Evolutionary conservation across 2,113 vertebrate species (phyloP).

Genomic region (Neolamprologus caudopunctatus): DNA sequence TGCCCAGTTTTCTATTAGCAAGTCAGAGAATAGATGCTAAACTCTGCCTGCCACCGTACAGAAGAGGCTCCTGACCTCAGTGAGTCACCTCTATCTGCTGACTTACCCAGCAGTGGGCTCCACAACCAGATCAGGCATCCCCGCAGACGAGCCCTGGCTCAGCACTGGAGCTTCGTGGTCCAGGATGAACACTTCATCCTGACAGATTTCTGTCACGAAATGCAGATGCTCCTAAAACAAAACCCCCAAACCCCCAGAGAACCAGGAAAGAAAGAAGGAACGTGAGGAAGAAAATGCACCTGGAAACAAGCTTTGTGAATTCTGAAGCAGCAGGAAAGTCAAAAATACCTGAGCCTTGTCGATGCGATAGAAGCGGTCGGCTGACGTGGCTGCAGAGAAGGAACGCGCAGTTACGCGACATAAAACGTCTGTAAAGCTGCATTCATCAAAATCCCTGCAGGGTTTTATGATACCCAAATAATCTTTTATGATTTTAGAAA

Average conservation of each 20-base stretch:
- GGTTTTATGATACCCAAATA: background rate
- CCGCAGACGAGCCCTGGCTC: slow-evolving; percentile 69
- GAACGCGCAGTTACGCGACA: background rate
- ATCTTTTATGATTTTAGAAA: background rate
- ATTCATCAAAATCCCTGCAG: background rate
- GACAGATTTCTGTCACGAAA: slow-evolving; percentile 97
- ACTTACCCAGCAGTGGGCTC: slow-evolving; percentile 77
- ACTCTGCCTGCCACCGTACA: background rate
- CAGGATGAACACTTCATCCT: slow-evolving; percentile 96
- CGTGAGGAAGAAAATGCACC: background rate
- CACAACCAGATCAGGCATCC: slow-evolving; percentile 94
- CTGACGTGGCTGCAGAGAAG: slow-evolving; percentile 82
- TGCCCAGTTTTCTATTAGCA: background rate
- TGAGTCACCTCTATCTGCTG: background rate
- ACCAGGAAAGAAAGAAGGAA: background rate
- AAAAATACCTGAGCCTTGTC: slow-evolving; percentile 84
- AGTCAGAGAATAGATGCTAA: background rate
- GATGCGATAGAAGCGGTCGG: slow-evolving; percentile 95
- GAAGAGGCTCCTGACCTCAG: background rate
- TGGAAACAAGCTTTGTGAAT: background rate
- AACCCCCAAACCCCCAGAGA: background rate
- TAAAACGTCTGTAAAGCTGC: background rate
- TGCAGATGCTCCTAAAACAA: slow-evolving; percentile 89
- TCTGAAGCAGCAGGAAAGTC: background rate
- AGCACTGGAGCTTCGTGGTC: slow-evolving; percentile 79